A percentile compares a stretch with the other conserved stretches of the same genome.
These are phyloP conservation scores for Mesopsocus fuscifrons DNA, from an alignment of 2,888 invertebrate genomes.

Conservation along the genomic window DNA sequence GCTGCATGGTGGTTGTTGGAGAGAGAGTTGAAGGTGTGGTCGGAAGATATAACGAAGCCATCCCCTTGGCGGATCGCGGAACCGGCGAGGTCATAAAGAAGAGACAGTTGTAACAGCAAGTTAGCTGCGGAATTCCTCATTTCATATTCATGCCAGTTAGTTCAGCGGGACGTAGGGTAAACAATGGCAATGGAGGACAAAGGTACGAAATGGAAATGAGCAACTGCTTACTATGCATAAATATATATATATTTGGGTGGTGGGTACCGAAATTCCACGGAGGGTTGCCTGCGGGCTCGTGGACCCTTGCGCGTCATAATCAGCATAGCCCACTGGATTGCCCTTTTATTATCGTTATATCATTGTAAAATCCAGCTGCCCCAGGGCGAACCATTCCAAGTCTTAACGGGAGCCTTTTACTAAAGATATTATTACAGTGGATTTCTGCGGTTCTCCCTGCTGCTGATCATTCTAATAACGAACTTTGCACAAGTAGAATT, in stretches of 20 bases:
- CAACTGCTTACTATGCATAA: conserved; percentile 9
- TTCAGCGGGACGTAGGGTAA: conserved; percentile 3
- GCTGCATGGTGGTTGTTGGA: no score
- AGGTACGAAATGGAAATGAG: conserved; percentile 9
- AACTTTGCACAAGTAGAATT: no score
- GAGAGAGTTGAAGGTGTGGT: no score
- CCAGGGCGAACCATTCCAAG: no score
- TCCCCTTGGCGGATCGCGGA: background rate
- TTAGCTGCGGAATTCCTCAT: conserved; percentile 8
- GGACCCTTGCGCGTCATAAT: conserved; percentile 2
- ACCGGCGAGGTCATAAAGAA: background rate
- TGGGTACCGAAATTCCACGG: no score
- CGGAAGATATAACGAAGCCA: background rate
- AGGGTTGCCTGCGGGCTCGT: background rate
- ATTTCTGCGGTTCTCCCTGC: no score
- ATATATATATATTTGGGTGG: conserved; percentile 4
- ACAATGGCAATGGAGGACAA: conserved; percentile 4
- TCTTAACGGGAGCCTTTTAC: no score
- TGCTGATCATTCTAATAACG: no score
- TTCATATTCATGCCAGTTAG: conserved; percentile 9
- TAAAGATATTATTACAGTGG: no score
- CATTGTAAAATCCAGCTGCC: no score
- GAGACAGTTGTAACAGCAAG: conserved; percentile 9
- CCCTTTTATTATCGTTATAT: background rate
- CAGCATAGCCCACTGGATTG: background rate